Evolutionary conservation across 1,140 invertebrate species (phyloP).

Genomic region (Prorops nasuta): DNA sequence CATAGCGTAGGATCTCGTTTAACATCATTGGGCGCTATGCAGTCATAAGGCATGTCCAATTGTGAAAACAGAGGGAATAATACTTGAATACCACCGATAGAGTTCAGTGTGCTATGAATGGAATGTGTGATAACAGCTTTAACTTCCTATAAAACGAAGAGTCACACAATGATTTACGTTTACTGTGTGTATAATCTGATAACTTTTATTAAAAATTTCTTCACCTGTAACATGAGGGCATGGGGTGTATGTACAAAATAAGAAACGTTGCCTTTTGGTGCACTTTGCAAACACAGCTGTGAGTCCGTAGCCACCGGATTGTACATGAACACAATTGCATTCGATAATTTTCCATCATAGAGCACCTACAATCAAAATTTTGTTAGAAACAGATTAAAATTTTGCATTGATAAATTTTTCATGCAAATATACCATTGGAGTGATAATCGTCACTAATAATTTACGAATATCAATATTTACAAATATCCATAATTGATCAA

Average conservation of each 20-base stretch:
- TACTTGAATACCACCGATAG: constrained; percentile 98
- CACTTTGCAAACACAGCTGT: constrained; percentile 96
- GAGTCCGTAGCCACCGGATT: constrained; percentile 98
- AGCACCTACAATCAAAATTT: constrained; percentile 75
- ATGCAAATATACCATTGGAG: constrained; percentile 1
- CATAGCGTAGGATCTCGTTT: constrained; percentile 84
- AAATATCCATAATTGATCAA: no score
- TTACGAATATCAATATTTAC: no score
- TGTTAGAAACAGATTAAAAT: constrained; percentile 1
- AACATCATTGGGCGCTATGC: constrained; percentile 68
- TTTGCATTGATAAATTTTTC: constrained; percentile 1
- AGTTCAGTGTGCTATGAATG: constrained; percentile 98
- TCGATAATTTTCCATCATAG: constrained; percentile 97
- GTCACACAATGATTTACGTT: no score
- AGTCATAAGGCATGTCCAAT: constrained; percentile 88
- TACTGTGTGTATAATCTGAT: not conserved
- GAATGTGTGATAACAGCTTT: constrained; percentile 99
- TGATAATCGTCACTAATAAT: no score
- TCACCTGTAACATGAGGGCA: constrained; percentile 96
- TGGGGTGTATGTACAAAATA: constrained; percentile 99
- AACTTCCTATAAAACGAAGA: constrained; percentile 77
- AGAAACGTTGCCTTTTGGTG: constrained; percentile 92
- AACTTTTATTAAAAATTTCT: constrained; percentile 24
- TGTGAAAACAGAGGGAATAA: constrained; percentile 98
- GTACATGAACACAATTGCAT: constrained; percentile 98